These are phyloP conservation scores for Echinometra lucunter DNA, from an alignment of 53 echinoderm and acorn worm species.

Conservation along the genomic window DNA sequence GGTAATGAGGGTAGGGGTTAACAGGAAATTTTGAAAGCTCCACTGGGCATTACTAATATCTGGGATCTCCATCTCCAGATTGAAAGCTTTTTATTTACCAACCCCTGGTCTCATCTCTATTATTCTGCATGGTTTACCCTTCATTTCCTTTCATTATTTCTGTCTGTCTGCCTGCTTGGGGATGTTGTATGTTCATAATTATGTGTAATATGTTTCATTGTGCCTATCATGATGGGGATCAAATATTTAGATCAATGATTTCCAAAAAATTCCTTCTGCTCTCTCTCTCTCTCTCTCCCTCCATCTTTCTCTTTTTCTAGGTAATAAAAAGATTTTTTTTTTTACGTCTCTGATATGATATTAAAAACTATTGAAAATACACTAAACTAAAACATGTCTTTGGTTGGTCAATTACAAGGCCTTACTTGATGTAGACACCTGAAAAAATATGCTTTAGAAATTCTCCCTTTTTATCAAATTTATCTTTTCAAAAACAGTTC, in stretches of 20 bases:
- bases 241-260: not conserved
- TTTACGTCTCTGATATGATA: not conserved
- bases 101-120: not conserved
- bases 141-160: not conserved
- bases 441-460: no score
- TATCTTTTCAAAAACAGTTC: not conserved
- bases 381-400: not conserved
- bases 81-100: not conserved
- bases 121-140: not conserved
- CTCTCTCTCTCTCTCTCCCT: not conserved
- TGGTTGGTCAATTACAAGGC: not conserved
- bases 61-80: constrained; percentile 11
- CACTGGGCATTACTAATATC: constrained; percentile 32
- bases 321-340: not conserved
- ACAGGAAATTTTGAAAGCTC: constrained; percentile 4
- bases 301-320: not conserved
- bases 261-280: not conserved
- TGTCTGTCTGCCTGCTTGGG: not conserved
- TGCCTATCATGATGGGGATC: not conserved
- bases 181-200: not conserved
- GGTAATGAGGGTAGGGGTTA: constrained; percentile 24
- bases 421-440: not conserved
- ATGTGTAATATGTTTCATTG: not conserved
- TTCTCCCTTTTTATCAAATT: no score
- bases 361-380: not conserved